phyloP scores from a whole-genome alignment of 2,888 invertebrate genomes.

The Scaptomyza polygonia region DNA sequence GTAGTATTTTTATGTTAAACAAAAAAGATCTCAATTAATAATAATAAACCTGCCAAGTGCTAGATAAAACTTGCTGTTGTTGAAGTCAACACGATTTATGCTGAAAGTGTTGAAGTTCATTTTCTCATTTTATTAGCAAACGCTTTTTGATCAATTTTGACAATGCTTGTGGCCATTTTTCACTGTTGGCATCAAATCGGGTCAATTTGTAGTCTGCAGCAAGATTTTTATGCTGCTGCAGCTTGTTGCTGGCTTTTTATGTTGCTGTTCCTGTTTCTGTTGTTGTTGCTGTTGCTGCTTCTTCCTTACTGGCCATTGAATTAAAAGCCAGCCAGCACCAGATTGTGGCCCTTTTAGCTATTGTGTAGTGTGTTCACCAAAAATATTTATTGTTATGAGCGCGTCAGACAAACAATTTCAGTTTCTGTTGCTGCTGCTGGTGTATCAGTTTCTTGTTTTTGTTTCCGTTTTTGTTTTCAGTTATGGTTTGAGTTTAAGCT shows the following conservation, averaged over 20 bases:
- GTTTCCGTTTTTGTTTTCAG: neutral
- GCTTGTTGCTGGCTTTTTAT: constrained; percentile 9
- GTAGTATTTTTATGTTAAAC: no score
- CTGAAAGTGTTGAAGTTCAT: neutral
- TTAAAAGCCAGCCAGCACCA: constrained; percentile 19
- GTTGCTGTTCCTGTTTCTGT: neutral
- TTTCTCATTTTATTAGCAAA: constrained; percentile 12
- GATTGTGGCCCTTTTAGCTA: constrained; percentile 16
- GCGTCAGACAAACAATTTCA: constrained; percentile 26
- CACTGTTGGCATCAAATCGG: constrained; percentile 30
- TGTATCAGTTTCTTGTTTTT: constrained; percentile 5
- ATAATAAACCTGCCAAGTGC: no score
- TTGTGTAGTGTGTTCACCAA: neutral
- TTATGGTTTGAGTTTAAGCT: neutral
- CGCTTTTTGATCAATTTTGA: constrained; percentile 51
- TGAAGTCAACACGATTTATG: neutral
- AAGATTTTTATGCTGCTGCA: neutral
- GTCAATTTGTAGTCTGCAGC: constrained; percentile 46
- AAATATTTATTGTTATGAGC: constrained; percentile 50
- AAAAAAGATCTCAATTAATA: no score
- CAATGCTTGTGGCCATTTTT: constrained; percentile 38
- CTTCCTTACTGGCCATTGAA: constrained; percentile 20
- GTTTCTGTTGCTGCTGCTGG: constrained; percentile 2
- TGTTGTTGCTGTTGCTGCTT: constrained; percentile 1
- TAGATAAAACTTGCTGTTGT: neutral